A percentile compares a stretch with the other conserved stretches of the same genome.
Evolutionary conservation across 2,113 vertebrate genomes (phyloP).

Genomic region (Garra rufa): DNA sequence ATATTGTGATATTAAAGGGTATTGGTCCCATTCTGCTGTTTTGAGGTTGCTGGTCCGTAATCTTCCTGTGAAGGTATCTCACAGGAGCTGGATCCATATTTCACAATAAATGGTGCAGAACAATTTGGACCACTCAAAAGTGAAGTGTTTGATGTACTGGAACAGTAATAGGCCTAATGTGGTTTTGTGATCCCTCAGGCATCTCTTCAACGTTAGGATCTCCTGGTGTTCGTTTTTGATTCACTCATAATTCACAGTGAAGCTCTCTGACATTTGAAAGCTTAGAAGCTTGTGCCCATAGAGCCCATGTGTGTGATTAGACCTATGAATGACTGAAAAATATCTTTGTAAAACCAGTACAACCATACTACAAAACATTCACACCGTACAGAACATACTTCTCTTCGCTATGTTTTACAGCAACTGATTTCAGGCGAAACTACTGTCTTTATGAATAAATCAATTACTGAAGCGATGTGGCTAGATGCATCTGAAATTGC

Average conservation of each 20-base stretch:
- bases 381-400: no score
- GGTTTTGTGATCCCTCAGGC: constrained; percentile 30
- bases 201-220: constrained; percentile 55
- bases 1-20: constrained; percentile 32
- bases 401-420: no score
- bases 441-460: no score
- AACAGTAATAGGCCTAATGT: constrained; percentile 31
- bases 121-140: constrained; percentile 23
- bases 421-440: no score
- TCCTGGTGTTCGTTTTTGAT: constrained; percentile 66
- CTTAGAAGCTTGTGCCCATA: constrained; percentile 47
- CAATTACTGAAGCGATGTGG: no score
- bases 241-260: constrained; percentile 52
- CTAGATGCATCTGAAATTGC: no score
- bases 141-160: constrained; percentile 14
- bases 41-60: constrained; percentile 16
- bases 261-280: constrained; percentile 68
- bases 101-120: background rate
- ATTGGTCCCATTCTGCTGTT: constrained; percentile 14
- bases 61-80: constrained; percentile 23
- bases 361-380: no score
- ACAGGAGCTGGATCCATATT: constrained; percentile 15
- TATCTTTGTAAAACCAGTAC: background rate
- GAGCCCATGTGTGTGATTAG: constrained; percentile 31
- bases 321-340: background rate